These are phyloP conservation scores for Caenorhabditis latens DNA, from an alignment of 1,140 invertebrate genomes.

Conservation along the genomic window DNA sequence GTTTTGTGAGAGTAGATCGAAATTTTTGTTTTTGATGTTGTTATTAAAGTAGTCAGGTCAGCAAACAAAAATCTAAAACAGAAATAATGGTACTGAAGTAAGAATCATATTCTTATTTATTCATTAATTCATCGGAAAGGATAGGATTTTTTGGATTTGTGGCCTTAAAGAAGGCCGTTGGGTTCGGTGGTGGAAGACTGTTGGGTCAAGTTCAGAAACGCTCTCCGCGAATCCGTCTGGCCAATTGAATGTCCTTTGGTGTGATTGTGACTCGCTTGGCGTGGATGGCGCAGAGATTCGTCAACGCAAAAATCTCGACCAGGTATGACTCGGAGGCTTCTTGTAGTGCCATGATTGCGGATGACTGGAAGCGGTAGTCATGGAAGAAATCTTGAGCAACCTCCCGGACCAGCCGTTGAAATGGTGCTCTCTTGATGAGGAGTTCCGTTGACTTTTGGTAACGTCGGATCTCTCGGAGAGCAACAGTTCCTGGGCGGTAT, in stretches of 20 bases:
- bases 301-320: background rate
- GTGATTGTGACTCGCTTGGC: conserved; percentile 6
- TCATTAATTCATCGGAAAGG: too few species aligned
- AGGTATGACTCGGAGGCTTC: background rate
- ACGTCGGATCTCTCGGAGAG: conserved; percentile 79
- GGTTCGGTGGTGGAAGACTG: too few species aligned
- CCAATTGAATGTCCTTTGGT: background rate
- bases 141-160: conserved; percentile 46
- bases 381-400: conserved; percentile 87
- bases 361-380: conserved; percentile 78
- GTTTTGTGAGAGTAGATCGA: too few species aligned
- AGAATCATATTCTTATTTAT: too few species aligned
- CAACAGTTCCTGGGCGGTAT: background rate
- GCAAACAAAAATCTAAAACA: too few species aligned
- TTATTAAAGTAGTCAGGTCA: too few species aligned
- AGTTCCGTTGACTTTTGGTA: conserved; percentile 84
- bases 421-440: conserved; percentile 80
- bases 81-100: too few species aligned
- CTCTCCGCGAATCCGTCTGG: conserved; percentile 1
- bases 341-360: background rate
- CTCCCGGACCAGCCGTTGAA: conserved; percentile 81
- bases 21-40: too few species aligned
- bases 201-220: background rate
- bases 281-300: background rate
- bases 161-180: conserved; percentile 68